Evolutionary conservation across 2,888 invertebrate species (phyloP).

Genomic region (Tinea trinotella): DNA sequence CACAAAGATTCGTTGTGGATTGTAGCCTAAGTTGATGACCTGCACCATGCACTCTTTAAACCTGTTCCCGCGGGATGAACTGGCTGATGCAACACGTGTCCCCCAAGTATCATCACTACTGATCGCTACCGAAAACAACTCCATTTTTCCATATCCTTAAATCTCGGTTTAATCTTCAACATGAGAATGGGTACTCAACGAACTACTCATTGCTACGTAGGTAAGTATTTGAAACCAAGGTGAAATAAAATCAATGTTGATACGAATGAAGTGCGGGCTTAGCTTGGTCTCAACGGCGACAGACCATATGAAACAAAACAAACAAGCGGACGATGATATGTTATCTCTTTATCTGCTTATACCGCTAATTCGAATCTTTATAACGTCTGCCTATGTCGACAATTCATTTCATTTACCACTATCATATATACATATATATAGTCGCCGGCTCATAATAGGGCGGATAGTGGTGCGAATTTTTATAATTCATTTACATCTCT

Average conservation of each 20-base stretch:
- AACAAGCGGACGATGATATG: conserved; percentile 4
- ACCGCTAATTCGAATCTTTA: conserved; percentile 6
- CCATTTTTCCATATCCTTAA: background rate
- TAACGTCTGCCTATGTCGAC: background rate
- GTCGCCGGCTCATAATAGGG: too few relatives aligned
- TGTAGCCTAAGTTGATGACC: conserved; percentile 50
- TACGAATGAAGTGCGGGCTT: background rate
- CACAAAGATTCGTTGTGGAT: too few relatives aligned
- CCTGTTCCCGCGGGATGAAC: conserved; percentile 41
- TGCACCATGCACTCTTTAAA: conserved; percentile 51
- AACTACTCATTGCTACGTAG: too few relatives aligned
- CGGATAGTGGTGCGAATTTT: too few relatives aligned
- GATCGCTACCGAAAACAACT: background rate
- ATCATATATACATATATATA: too few relatives aligned
- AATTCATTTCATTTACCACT: too few relatives aligned
- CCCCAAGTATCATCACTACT: background rate
- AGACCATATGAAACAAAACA: background rate
- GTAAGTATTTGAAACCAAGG: background rate
- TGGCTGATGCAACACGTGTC: conserved; percentile 2
- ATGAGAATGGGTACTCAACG: background rate
- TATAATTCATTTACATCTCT: too few relatives aligned
- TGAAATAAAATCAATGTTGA: background rate
- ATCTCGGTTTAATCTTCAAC: background rate
- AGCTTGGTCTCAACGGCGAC: background rate
- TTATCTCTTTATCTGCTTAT: conserved; percentile 1